phyloP scores from a whole-genome alignment of 2,113 vertebrate genomes.

The Oncorhynchus clarkii region DNA sequence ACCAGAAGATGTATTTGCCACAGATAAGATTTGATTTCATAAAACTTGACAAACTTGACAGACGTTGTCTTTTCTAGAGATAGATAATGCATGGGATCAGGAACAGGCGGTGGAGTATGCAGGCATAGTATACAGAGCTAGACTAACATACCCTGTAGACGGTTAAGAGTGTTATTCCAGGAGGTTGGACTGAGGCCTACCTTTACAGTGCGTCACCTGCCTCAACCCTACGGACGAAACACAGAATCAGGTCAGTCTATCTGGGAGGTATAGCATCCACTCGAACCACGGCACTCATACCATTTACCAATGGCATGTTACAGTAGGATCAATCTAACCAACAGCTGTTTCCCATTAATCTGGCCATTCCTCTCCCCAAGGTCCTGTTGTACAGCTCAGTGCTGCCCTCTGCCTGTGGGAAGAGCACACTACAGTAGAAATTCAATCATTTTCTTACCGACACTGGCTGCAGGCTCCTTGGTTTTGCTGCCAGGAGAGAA shows the following conservation, averaged over 20 bases:
- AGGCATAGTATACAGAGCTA: neutral
- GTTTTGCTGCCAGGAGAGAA: slow-evolving; percentile 44
- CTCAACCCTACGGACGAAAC: slow-evolving; percentile 49
- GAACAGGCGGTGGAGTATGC: neutral
- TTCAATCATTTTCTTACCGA: slow-evolving; percentile 54
- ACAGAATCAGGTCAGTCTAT: neutral
- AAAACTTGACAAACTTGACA: neutral
- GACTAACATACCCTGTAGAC: neutral
- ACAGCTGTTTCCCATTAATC: slow-evolving; percentile 8
- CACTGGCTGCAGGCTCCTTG: slow-evolving; percentile 52
- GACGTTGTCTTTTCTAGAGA: neutral
- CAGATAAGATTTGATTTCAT: neutral
- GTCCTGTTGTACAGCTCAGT: slow-evolving; percentile 3
- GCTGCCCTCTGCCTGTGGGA: neutral
- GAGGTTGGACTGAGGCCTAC: slow-evolving; percentile 59
- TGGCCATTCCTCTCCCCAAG: neutral
- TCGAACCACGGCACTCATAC: neutral
- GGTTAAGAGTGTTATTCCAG: neutral
- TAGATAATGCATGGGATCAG: too few species aligned
- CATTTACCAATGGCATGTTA: neutral
- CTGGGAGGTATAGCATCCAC: neutral
- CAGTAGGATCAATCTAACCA: neutral
- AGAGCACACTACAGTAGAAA: neutral
- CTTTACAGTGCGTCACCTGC: slow-evolving; percentile 77
- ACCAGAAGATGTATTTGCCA: neutral